These are phyloP conservation scores for Temnothorax nylanderi DNA, from an alignment of 1,140 invertebrate species.

Conservation along the genomic window DNA sequence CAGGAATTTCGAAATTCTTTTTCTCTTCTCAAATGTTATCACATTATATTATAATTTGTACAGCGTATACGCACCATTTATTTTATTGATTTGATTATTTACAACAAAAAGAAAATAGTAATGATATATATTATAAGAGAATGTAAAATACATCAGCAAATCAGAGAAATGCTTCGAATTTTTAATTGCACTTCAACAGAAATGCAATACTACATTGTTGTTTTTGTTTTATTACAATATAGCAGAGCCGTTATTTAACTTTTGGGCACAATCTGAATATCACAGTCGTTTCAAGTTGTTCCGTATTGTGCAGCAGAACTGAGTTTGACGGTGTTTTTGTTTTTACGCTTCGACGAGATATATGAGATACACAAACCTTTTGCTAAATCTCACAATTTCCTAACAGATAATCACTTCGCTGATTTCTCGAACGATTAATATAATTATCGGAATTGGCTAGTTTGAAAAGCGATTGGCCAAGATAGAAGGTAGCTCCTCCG, in stretches of 20 bases:
- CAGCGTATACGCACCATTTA: not conserved
- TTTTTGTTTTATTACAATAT: conserved; percentile 7
- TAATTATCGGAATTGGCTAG: conserved; percentile 46
- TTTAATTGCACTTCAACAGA: conserved; percentile 28
- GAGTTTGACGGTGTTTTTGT: not conserved
- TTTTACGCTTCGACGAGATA: conserved; percentile 7
- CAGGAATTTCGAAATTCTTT: not conserved
- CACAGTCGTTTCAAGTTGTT: conserved; percentile 13
- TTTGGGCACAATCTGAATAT: not conserved
- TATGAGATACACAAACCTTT: conserved; percentile 1
- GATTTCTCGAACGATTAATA: conserved; percentile 32
- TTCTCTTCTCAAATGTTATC: not conserved
- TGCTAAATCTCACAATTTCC: not conserved
- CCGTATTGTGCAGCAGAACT: not conserved
- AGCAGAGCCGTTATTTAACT: not conserved
- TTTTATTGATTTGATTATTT: not conserved
- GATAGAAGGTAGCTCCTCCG: conserved; percentile 27
- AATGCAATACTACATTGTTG: not conserved
- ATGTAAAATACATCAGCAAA: not conserved
- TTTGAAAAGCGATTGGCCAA: conserved; percentile 57
- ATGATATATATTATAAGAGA: not conserved
- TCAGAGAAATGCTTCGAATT: not conserved
- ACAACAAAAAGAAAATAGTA: not conserved
- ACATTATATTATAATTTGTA: not conserved
- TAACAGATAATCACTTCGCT: conserved; percentile 17